A percentile compares a stretch with the other conserved stretches of the same genome.
Evolutionary conservation across 1,140 invertebrate genomes (phyloP).

Genomic region (Nymphalis io): DNA sequence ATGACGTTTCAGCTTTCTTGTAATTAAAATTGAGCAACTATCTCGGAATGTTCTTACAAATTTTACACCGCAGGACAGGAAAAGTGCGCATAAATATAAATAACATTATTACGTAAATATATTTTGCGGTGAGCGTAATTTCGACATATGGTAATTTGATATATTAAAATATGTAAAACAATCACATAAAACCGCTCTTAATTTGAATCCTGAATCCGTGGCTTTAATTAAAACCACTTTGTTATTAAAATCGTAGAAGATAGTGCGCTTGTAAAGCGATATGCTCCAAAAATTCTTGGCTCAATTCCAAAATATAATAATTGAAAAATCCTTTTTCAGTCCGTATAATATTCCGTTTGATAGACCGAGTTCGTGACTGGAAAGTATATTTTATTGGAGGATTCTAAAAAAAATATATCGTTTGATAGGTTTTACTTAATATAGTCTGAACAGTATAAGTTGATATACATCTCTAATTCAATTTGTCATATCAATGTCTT

Average conservation of each 20-base stretch:
- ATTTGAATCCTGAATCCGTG: slow-evolving; percentile 3
- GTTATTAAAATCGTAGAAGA: slow-evolving; percentile 18
- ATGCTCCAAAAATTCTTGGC: slow-evolving; percentile 29
- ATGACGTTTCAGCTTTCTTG: slow-evolving; percentile 53
- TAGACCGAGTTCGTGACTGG: slow-evolving; percentile 24
- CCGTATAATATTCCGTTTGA: slow-evolving; percentile 25
- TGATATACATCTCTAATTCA: too few species aligned
- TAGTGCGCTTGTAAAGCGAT: slow-evolving; percentile 25
- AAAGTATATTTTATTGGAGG: slow-evolving; percentile 11
- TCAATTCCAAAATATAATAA: slow-evolving; percentile 29
- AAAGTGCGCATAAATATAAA: background rate
- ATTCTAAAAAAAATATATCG: slow-evolving; percentile 4
- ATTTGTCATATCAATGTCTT: too few species aligned
- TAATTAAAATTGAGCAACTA: slow-evolving; percentile 59
- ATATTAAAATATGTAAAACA: slow-evolving; percentile 15
- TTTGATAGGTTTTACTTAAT: background rate
- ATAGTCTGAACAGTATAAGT: background rate
- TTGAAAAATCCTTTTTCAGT: slow-evolving; percentile 26
- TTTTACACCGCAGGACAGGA: slow-evolving; percentile 10
- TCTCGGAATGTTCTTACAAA: slow-evolving; percentile 21
- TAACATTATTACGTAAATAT: too few species aligned
- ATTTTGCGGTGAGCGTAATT: background rate
- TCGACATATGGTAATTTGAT: background rate
- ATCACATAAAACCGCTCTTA: slow-evolving; percentile 7
- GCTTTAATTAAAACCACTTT: slow-evolving; percentile 30